Evolutionary conservation across 2,888 invertebrate species (phyloP).

Genomic region (Clitarchus hookeri): DNA sequence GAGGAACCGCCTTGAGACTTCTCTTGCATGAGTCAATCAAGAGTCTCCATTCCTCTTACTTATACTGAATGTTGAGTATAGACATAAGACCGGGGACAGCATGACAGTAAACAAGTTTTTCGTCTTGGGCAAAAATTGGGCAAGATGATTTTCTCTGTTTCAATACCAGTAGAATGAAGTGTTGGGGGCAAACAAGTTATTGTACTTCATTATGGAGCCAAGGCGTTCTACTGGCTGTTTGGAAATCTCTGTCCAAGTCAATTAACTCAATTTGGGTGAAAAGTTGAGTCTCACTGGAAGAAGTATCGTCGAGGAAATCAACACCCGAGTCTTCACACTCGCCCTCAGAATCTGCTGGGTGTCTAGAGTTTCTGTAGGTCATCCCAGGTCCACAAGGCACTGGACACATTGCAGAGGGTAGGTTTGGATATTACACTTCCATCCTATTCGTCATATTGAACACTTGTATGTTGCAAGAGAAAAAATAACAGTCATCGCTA

Average conservation of each 20-base stretch:
- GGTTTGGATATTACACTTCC: constrained; percentile 10
- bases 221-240: constrained; percentile 17
- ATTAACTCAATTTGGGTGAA: constrained; percentile 2
- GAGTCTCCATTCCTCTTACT: background rate
- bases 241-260: background rate
- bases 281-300: background rate
- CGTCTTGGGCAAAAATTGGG: background rate
- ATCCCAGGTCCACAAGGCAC: too few relatives aligned
- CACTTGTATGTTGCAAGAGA: constrained; percentile 38
- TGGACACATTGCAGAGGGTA: too few relatives aligned
- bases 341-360: too few relatives aligned
- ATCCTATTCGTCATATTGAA: constrained; percentile 41
- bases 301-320: constrained; percentile 4
- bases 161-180: background rate
- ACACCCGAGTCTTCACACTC: too few relatives aligned
- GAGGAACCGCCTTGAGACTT: constrained; percentile 27
- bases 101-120: too few relatives aligned
- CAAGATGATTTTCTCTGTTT: background rate
- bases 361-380: too few relatives aligned
- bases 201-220: background rate
- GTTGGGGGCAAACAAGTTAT: background rate
- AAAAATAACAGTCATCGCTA: constrained; percentile 41
- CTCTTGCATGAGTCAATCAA: constrained; percentile 21
- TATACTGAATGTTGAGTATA: background rate
- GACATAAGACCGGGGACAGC: background rate